Base-by-base conservation (phyloP, 2,113 vertebrate species). In the Carassius gibelio region DNA sequence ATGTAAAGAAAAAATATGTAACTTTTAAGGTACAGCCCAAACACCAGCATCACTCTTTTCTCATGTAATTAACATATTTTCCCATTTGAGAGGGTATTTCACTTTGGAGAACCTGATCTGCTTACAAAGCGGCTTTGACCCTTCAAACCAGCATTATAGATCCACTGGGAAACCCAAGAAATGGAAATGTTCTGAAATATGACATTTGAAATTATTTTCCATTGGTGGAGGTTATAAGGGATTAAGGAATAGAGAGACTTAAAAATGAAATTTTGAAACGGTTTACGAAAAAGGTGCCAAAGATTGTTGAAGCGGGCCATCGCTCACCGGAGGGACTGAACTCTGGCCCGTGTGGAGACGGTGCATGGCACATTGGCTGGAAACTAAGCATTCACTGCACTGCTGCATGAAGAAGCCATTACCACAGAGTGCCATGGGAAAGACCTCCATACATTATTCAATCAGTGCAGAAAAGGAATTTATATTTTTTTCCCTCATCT, bases 321-420 rank as follows among this genome's bases (percentile, higher is more conserved):
- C 74, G 15, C 30, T 84, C 83, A 57, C 64, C 14, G 52, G 26
- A 61, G 50, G 45, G 38, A 26, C 42, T 75, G 61, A 50, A 75
- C 76, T 84, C 15, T 48, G 19, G 30, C 38, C 48, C 59, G 42
- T 30, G 71, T 36, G 82, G 62, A 71, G 85, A 84, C 34, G 72
- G 7, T 86, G 61, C 78, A 88, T 36, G 84, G 77, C 72, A 84
- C 85, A 88, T 86, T 88, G 82, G 74, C 8, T 82, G 57, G 85
- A 84, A 84, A 84, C 42, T 36, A 77, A n/a, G 82, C 78, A 45
- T 82, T 74, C 9, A 17, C 59, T 55, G 38, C 6, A 45, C 38
- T 23, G 50, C 72, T 66, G 34, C 61, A 86, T 88, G 85, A 77
- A 82, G 84, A 88, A 88, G 72, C 38, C 72, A 86, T 88, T 68